Evolutionary conservation across 2,113 vertebrate species (phyloP), one percentile per base, ranked within the genome.

Genomic region (Oreochromis tanganicae): DNA sequence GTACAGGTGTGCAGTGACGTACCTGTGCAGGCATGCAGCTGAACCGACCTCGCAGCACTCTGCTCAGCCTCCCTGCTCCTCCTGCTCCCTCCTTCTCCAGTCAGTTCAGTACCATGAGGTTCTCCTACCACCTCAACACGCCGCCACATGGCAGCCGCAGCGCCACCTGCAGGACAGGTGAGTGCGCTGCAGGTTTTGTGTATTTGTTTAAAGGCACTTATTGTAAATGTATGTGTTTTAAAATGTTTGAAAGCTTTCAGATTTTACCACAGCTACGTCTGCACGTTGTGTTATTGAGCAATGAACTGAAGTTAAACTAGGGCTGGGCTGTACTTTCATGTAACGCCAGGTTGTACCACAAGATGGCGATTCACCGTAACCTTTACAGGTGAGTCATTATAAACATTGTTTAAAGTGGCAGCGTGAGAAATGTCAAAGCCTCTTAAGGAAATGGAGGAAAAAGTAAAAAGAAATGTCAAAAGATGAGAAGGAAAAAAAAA

Each of bases 91-190:
- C 95, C 81, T 96, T 94, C 93, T 96, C 96, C 91, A 95, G 88
- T 54, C 96, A 95, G 85, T 96, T 95, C 92, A 92, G 95, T 83
- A 92, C 95, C 82, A 95, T 95, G 95, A 95, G 95, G 86, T 97
- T 97, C 89, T 96, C 95, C 54, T 96, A 96, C 84, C 96, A 97
- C 85, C 95, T 97, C 82, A 92, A 87, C 82, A 13, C 90, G 8
- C 50, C 88, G 4, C n/a, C 48, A 43, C 5, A 66, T 8, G 38
- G 87, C 78, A 80, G 93, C 24, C 27, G 59, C 83, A 84, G 93
- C 93, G 34, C 92, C 86, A 24, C 93, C 87, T 50, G 80, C 87
- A 91, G 94, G 88, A 94, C 90, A 95, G 95, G 96, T 96, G 85
- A 95, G 93, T 84, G 17, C 29, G 14, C 38, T 55, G 78, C 29